Base-by-base conservation (phyloP, 2,113 vertebrate species). In the Pseudorasbora parva region DNA sequence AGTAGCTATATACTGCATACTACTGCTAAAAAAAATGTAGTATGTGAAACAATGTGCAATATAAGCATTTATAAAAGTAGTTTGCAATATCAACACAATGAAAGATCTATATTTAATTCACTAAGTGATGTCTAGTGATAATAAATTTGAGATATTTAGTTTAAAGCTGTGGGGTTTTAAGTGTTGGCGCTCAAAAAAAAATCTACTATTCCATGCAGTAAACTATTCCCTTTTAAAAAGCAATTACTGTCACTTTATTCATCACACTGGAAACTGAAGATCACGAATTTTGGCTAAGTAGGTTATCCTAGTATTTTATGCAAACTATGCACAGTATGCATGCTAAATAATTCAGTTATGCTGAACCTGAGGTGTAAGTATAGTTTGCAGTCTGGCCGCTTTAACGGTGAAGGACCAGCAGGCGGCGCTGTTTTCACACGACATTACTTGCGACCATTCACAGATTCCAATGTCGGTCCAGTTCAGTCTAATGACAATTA, bases 341-440 rank as follows among this genome's bases (percentile, higher is more conserved):
- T 72, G 43, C 23, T 73, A 41, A 33, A 68, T 68, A 68, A 11
- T 21, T 41, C 30, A 41, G 37, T 19, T 19, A 33, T 66, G 33
- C 27, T 33, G 15, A 33, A 33, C 62, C 8, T 8, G 8, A 7
- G 8, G 17, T 37, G 25, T 30, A 33, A 33, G 14, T 17, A 17
- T 8, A 66, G 33, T 41, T 11, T 41, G 33, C 41, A 7, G 23
- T 51, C 15, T 73, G 43, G 4, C 8, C 4, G 45, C 23, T 73
- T 47, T 74, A 14, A 57, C 51, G 4, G 12, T 43, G 4, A 8
- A 1, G 37, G 0, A 62, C 88, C 93, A 86, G 64, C 3, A 86
- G 93, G 87, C 82, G 91, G 87, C 86, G 87, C 91, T 86, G 79
- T 90, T 93, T 88, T 30, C 11, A 33, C 1, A 23, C 1, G 10